Conservation (phyloP, 2,797 vertebrate genomes). For the Austrolebias charrua region DNA sequence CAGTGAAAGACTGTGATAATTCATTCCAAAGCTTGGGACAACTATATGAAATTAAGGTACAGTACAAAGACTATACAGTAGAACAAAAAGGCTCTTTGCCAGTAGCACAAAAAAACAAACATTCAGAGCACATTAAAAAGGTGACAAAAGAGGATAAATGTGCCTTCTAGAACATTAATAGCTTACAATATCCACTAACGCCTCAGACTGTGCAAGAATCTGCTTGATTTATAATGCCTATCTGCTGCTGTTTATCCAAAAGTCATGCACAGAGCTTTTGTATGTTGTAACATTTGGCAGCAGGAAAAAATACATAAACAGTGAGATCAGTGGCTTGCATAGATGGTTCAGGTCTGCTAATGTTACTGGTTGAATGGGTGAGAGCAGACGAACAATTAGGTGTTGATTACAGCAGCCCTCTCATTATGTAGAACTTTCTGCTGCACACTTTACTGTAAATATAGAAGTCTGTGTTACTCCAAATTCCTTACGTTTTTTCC, state of each 20-base stretch:
- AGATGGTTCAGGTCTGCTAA: conserved; percentile 56
- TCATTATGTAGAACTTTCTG: conserved; percentile 51
- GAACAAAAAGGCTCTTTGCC: background rate
- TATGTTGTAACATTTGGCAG: conserved; percentile 65
- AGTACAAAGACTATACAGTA: too few relatives aligned
- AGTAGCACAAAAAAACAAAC: conserved; percentile 45
- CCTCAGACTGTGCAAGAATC: conserved; percentile 41
- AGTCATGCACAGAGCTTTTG: conserved; percentile 27
- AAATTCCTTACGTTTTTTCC: too few relatives aligned
- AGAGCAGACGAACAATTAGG: conserved; percentile 46
- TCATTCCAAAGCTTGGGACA: conserved; percentile 17
- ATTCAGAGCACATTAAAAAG: conserved; percentile 19
- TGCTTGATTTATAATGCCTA: conserved; percentile 57
- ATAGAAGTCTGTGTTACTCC: background rate
- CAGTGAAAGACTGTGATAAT: conserved; percentile 2
- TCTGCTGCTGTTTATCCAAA: conserved; percentile 56
- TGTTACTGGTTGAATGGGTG: conserved; percentile 62
- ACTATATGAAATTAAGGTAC: background rate
- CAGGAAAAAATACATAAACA: conserved; percentile 66
- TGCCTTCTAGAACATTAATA: conserved; percentile 62
- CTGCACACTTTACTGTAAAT: conserved; percentile 17
- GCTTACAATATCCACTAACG: conserved; percentile 36
- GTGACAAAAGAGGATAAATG: conserved; percentile 34
- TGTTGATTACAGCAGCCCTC: conserved; percentile 57
- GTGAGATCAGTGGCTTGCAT: conserved; percentile 54